A percentile compares a stretch with the other conserved stretches of the same genome.
Evolutionary conservation across 2,797 vertebrate genomes (phyloP).

Genomic region (Amblyraja radiata): DNA sequence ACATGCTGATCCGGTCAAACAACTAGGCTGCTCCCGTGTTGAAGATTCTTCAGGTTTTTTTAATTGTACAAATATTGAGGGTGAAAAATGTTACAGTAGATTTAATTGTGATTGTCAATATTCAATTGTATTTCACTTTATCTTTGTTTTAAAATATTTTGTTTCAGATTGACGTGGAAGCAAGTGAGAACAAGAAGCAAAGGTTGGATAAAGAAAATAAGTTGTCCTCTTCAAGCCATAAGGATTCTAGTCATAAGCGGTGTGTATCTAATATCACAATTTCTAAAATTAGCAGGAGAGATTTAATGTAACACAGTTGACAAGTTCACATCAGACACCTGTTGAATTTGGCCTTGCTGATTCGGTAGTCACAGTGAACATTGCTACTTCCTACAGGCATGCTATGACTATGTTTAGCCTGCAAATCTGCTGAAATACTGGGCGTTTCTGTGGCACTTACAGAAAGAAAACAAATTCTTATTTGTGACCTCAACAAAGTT

Average conservation of each 20-base stretch:
- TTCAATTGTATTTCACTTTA: background rate
- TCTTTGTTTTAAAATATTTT: constrained; percentile 31
- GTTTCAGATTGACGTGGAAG: constrained; percentile 59
- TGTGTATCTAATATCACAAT: constrained; percentile 57
- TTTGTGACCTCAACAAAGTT: background rate
- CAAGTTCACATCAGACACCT: background rate
- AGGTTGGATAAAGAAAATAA: constrained; percentile 64
- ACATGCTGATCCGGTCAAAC: background rate
- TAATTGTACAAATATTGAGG: background rate
- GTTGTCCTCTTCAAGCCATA: constrained; percentile 50
- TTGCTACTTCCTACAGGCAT: background rate
- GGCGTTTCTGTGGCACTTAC: background rate
- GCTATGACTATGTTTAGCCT: constrained; percentile 12
- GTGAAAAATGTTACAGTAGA: background rate
- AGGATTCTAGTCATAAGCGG: constrained; percentile 61
- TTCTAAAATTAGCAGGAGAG: constrained; percentile 35
- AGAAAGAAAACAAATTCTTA: background rate
- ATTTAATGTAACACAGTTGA: background rate
- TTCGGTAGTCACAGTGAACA: constrained; percentile 43
- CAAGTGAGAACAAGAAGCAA: constrained; percentile 66
- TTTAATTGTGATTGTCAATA: background rate
- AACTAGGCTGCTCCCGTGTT: background rate
- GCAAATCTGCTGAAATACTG: too few species aligned
- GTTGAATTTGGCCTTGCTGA: constrained; percentile 37
- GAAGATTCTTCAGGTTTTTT: background rate